Evolutionary conservation across 2,888 invertebrate species (phyloP).

Genomic region (Alsophila aescularia): DNA sequence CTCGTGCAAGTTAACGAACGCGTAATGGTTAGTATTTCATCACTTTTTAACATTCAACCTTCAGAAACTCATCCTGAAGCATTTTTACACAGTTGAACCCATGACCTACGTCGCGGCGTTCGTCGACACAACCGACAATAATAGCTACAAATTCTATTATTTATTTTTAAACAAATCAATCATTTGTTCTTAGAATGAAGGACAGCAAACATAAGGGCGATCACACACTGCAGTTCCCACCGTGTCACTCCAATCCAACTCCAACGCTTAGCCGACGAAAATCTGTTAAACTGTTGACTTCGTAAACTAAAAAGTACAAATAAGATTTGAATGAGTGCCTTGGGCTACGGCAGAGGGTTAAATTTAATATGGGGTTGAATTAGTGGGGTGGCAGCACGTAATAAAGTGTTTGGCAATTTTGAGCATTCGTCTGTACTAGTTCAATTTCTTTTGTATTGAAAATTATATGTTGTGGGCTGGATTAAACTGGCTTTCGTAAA

Average conservation of each 20-base stretch:
- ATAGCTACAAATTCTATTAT: no score
- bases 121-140: no score
- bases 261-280: constrained; percentile 45
- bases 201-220: constrained; percentile 18
- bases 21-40: no score
- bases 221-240: constrained; percentile 22
- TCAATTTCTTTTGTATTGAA: constrained; percentile 6
- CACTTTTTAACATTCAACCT: no score
- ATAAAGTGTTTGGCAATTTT: constrained; percentile 40
- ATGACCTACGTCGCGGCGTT: no score
- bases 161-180: neutral
- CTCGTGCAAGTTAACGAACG: no score
- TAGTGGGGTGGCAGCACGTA: constrained; percentile 30
- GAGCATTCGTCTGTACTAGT: constrained; percentile 17
- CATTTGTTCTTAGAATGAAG: constrained; percentile 5
- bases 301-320: constrained; percentile 79
- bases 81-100: no score
- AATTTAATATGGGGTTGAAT: constrained; percentile 30
- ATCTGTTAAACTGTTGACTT: constrained; percentile 68
- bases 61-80: no score
- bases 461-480: neutral
- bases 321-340: constrained; percentile 74
- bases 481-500: neutral
- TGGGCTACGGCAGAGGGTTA: constrained; percentile 28
- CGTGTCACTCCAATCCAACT: constrained; percentile 26